Evolutionary conservation across 2,888 invertebrate genomes (phyloP).

Genomic region (Smittia sp.): DNA sequence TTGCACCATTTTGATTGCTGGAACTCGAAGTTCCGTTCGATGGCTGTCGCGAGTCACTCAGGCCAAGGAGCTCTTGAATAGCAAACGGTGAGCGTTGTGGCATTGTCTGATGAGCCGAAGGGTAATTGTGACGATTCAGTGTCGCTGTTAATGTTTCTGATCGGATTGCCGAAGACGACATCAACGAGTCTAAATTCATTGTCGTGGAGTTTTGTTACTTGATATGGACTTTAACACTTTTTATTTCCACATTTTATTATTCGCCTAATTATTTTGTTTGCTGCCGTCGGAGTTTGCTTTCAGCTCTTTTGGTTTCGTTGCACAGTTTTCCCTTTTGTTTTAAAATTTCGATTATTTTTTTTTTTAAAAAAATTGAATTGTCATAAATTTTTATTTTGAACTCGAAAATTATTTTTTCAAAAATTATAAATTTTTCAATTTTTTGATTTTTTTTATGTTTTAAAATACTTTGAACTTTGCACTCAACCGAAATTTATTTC

Average conservation of each 20-base stretch:
- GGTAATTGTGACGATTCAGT: slow-evolving; percentile 39
- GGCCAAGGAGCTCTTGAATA: slow-evolving; percentile 53
- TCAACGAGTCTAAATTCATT: slow-evolving; percentile 39
- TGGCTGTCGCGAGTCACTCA: slow-evolving; percentile 45
- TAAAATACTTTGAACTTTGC: too few species aligned
- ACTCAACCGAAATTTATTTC: too few species aligned
- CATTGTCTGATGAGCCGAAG: slow-evolving; percentile 46
- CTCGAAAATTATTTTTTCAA: not conserved
- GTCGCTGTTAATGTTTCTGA: slow-evolving; percentile 33
- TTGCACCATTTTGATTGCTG: not conserved
- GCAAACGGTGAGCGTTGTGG: slow-evolving; percentile 54
- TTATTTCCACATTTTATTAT: not conserved
- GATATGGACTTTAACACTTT: slow-evolving; percentile 18
- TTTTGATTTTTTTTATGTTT: not conserved
- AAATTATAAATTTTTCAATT: not conserved
- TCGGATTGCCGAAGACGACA: slow-evolving; percentile 36
- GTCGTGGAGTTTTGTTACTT: not conserved
- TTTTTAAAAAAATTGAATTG: slow-evolving; percentile 6
- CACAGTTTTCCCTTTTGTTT: not conserved
- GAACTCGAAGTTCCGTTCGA: slow-evolving; percentile 14
- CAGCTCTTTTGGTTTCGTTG: slow-evolving; percentile 8
- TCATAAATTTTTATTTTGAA: not conserved
- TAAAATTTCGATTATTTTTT: slow-evolving; percentile 3
- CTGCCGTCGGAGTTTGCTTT: not conserved
- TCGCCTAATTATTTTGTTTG: not conserved